These are phyloP conservation scores for Dendrolimus punctatus DNA, from an alignment of 1,140 invertebrate genomes.

Conservation along the genomic window DNA sequence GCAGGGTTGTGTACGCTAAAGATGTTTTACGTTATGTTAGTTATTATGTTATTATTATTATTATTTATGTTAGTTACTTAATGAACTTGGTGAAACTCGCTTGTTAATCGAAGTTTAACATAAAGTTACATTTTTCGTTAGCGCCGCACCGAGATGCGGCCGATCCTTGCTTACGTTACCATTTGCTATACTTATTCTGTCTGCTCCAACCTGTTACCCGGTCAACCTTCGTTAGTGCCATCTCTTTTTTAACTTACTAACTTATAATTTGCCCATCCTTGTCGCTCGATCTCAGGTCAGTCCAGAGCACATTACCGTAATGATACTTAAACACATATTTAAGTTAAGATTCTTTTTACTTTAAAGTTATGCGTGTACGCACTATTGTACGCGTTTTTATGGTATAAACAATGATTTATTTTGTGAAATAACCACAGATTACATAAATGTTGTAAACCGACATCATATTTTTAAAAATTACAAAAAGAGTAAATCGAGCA, in stretches of 20 bases:
- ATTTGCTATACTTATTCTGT: constrained; percentile 62
- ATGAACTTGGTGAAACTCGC: too few species aligned
- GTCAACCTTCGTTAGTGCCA: constrained; percentile 47
- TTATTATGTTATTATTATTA: too few species aligned
- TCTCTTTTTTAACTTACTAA: constrained; percentile 28
- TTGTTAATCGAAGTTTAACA: constrained; percentile 21
- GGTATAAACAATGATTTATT: constrained; percentile 2
- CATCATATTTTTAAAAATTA: too few species aligned
- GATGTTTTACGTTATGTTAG: too few species aligned
- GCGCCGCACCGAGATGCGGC: constrained; percentile 31
- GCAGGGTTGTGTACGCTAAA: too few species aligned
- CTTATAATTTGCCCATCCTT: constrained; percentile 26
- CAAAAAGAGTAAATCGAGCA: too few species aligned
- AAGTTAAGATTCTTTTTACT: constrained; percentile 63
- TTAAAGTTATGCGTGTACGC: constrained; percentile 39
- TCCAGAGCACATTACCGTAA: constrained; percentile 58
- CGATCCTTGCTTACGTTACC: constrained; percentile 44
- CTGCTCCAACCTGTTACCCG: constrained; percentile 64
- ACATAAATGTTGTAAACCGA: background rate
- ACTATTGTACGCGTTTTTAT: constrained; percentile 14
- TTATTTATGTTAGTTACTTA: too few species aligned
- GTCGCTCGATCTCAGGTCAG: constrained; percentile 51
- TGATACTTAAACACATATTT: constrained; percentile 71
- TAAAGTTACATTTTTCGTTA: constrained; percentile 18
- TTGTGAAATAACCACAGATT: background rate